Evolutionary conservation across 2,888 invertebrate species (phyloP).

Genomic region (Zeuzera pyrina): DNA sequence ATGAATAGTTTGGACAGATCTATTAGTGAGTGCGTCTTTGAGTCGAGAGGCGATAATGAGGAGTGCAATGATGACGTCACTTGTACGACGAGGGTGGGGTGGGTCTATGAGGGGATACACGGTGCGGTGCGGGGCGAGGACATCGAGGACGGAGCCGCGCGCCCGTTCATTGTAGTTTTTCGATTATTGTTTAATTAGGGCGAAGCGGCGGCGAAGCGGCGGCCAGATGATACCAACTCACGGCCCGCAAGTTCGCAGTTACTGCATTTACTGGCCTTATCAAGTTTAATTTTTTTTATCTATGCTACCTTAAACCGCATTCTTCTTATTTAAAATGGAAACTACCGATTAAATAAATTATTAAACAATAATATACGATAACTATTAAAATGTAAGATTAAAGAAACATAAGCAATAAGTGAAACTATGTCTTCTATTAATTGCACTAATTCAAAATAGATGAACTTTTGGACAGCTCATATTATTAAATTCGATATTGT

Average conservation of each 20-base stretch:
- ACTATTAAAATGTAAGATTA: no score
- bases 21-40: slow-evolving; percentile 49
- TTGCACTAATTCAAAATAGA: no score
- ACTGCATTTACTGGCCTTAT: no score
- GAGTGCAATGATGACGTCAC: slow-evolving; percentile 67
- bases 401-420: no score
- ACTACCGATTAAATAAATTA: no score
- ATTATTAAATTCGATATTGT: no score
- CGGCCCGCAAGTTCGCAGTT: slow-evolving; percentile 36
- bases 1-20: slow-evolving; percentile 39
- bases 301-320: no score
- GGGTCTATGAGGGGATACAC: not conserved
- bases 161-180: slow-evolving; percentile 73
- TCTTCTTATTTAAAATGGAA: no score
- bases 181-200: slow-evolving; percentile 74
- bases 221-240: slow-evolving; percentile 45
- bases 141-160: slow-evolving; percentile 62
- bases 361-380: no score
- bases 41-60: slow-evolving; percentile 66
- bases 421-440: no score
- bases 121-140: slow-evolving; percentile 22
- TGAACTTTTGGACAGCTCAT: no score
- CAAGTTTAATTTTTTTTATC: no score
- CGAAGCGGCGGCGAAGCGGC: slow-evolving; percentile 72
- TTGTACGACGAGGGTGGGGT: not conserved